Evolutionary conservation across 2,888 invertebrate genomes (phyloP).

Genomic region (Tipula lateralis): DNA sequence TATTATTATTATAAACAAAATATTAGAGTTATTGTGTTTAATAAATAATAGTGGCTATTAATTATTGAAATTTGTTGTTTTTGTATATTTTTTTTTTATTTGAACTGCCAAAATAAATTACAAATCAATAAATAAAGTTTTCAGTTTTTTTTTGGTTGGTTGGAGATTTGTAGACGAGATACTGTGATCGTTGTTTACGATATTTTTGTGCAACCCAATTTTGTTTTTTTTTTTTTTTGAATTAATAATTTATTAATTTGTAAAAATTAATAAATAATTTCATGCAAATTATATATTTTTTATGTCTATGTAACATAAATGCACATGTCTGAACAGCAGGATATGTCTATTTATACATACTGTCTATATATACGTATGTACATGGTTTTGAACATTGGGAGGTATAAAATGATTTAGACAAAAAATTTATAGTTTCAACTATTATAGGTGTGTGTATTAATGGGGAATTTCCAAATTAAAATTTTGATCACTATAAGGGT

Average conservation of each 20-base stretch:
- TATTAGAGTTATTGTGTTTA: not conserved
- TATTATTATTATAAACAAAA: not conserved
- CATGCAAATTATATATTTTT: not conserved
- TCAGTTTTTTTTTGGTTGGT: not conserved
- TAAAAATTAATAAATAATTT: not conserved
- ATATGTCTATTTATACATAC: not conserved
- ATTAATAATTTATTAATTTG: constrained; percentile 1
- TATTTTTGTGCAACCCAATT: not conserved
- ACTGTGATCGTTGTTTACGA: not conserved
- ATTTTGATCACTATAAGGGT: not conserved
- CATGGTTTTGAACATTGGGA: not conserved
- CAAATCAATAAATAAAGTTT: constrained; percentile 24
- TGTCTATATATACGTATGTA: not conserved
- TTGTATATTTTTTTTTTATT: not conserved
- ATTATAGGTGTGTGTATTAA: not conserved
- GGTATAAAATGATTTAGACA: not conserved
- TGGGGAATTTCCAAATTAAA: not conserved
- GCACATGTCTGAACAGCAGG: not conserved
- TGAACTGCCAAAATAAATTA: not conserved
- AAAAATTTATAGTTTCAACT: not conserved
- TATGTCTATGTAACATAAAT: not conserved
- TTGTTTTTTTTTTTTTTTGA: not conserved
- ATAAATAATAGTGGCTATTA: not conserved
- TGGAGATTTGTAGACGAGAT: not conserved
- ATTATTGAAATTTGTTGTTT: not conserved